These are phyloP conservation scores for Thryonomys swinderianus DNA, from an alignment of 2,113 vertebrate genomes.

Conservation along the genomic window DNA sequence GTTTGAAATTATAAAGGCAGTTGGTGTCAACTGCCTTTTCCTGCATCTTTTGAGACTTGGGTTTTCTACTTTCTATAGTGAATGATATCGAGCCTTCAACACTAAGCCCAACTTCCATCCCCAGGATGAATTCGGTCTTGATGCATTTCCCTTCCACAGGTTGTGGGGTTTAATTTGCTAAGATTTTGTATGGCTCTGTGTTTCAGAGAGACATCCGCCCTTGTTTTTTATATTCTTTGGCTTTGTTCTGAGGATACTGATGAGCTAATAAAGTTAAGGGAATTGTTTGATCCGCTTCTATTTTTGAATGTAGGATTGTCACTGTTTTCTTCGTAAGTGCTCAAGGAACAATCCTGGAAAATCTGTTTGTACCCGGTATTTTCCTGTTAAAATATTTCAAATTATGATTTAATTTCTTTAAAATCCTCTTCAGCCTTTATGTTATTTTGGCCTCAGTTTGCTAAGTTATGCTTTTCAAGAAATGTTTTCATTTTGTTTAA, in stretches of 20 bases:
- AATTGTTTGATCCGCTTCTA: background rate
- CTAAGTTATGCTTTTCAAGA: background rate
- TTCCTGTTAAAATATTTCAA: slow-evolving; percentile 28
- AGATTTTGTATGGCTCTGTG: background rate
- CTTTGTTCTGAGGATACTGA: background rate
- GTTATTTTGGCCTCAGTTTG: slow-evolving; percentile 17
- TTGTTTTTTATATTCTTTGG: background rate
- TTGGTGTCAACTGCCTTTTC: background rate
- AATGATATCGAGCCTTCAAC: background rate
- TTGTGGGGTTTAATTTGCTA: background rate
- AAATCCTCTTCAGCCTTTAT: background rate
- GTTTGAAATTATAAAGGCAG: background rate
- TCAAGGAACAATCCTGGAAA: background rate
- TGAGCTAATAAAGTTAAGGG: background rate
- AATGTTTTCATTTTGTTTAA: background rate
- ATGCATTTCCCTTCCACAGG: background rate
- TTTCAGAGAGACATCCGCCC: background rate
- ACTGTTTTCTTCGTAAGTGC: background rate
- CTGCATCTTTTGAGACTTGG: background rate
- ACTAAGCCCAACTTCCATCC: background rate
- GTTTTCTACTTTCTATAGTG: background rate
- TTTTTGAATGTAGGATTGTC: background rate
- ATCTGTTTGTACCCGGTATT: background rate
- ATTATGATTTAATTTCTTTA: slow-evolving; percentile 5
- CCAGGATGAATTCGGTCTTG: background rate